A percentile compares a stretch with the other conserved stretches of the same genome.
Evolutionary conservation across 35 echinoderm and acorn worm species (phyloP).

Genomic region (Ophioderma brevispina): DNA sequence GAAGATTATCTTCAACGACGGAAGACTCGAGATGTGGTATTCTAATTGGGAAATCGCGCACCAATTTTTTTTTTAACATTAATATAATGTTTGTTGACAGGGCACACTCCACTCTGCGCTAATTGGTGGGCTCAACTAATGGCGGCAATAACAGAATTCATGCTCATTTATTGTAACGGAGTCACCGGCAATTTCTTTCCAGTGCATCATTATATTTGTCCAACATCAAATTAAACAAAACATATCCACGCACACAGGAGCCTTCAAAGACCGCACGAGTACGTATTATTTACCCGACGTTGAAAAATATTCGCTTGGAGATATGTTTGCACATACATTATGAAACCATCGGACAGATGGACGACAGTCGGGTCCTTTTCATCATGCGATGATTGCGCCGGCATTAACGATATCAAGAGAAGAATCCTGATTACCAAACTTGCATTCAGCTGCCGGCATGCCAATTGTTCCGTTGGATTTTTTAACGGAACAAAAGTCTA

Average conservation of each 20-base stretch:
- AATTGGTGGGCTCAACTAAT: constrained; percentile 8
- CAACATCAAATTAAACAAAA: constrained; percentile 23
- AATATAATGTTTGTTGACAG: background rate
- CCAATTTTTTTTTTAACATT: background rate
- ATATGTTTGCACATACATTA: too few species aligned
- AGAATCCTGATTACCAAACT: too few species aligned
- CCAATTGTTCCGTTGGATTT: too few species aligned
- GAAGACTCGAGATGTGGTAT: background rate
- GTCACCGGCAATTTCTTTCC: constrained; percentile 1
- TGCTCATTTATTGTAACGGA: constrained; percentile 19
- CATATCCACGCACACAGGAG: constrained; percentile 3
- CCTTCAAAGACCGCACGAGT: background rate
- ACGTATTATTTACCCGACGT: too few species aligned
- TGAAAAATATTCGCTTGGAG: too few species aligned
- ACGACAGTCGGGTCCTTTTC: too few species aligned
- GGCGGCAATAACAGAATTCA: constrained; percentile 37
- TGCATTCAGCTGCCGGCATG: too few species aligned
- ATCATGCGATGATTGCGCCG: too few species aligned
- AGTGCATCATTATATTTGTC: constrained; percentile 37
- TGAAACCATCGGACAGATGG: too few species aligned
- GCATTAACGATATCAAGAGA: too few species aligned
- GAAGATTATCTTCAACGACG: constrained; percentile 26
- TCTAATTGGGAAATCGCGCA: background rate
- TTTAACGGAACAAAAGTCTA: background rate
- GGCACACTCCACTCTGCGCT: background rate